Evolutionary conservation across 2,888 invertebrate genomes (phyloP).

Genomic region (Mythimna lalbum): DNA sequence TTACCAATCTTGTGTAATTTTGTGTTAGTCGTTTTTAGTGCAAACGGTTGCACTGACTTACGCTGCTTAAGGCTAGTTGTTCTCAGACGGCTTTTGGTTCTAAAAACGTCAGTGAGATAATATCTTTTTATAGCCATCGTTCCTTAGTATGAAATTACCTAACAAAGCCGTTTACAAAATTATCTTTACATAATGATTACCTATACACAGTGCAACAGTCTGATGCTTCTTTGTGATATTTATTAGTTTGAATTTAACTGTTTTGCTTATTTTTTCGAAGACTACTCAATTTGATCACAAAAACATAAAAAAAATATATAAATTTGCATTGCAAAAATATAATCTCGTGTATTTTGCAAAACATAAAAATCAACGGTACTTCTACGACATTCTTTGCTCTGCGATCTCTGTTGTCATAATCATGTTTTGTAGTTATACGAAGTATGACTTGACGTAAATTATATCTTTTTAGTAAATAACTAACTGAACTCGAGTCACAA

Average conservation of each 20-base stretch:
- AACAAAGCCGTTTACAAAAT: neutral
- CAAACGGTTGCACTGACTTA: neutral
- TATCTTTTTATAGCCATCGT: neutral
- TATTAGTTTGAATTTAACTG: neutral
- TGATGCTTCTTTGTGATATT: neutral
- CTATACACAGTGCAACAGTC: neutral
- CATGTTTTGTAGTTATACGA: neutral
- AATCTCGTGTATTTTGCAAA: neutral
- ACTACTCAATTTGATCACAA: neutral
- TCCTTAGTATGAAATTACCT: neutral
- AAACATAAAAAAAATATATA: neutral
- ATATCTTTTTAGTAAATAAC: slow-evolving; percentile 3
- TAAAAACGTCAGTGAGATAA: neutral
- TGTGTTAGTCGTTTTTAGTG: neutral
- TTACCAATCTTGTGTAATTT: slow-evolving; percentile 35
- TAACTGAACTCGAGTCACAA: neutral
- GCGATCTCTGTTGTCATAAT: neutral
- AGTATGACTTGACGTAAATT: slow-evolving; percentile 5
- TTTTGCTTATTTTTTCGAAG: neutral
- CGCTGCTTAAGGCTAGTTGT: neutral
- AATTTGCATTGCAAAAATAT: neutral
- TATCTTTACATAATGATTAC: neutral
- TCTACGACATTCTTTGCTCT: slow-evolving; percentile 48
- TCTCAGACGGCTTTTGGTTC: neutral
- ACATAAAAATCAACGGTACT: neutral